Evolutionary conservation across 1,140 invertebrate genomes (phyloP).

Genomic region (Drosophila subobscura): DNA sequence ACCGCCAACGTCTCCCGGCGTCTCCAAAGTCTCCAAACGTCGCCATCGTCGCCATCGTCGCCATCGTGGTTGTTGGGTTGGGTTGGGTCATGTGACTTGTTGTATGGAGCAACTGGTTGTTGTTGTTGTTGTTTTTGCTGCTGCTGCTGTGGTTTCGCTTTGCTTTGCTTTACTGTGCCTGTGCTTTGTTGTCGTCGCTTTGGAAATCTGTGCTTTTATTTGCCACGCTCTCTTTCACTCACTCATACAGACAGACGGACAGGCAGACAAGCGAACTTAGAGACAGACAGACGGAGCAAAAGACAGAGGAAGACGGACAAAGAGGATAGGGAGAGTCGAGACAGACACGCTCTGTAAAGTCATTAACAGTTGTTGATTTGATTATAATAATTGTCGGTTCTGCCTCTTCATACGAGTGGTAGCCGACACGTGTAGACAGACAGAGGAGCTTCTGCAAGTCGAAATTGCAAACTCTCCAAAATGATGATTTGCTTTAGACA

Average conservation of each 20-base stretch:
- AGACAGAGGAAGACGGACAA: slow-evolving; percentile 1
- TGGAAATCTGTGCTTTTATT: slow-evolving; percentile 80
- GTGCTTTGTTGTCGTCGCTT: slow-evolving; percentile 66
- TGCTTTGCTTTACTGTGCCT: slow-evolving; percentile 19
- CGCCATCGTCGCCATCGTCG: slow-evolving; percentile 44
- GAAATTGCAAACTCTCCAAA: no score
- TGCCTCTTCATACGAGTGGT: no score
- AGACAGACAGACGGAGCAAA: slow-evolving; percentile 1
- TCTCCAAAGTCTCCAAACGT: slow-evolving; percentile 29
- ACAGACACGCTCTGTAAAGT: slow-evolving; percentile 59
- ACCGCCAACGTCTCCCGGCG: slow-evolving; percentile 2
- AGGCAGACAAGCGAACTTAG: slow-evolving; percentile 3
- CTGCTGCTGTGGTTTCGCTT: slow-evolving; percentile 34
- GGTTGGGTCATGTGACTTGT: slow-evolving; percentile 80
- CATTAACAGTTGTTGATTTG: slow-evolving; percentile 73
- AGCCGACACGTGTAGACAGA: no score
- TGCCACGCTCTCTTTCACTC: slow-evolving; percentile 75
- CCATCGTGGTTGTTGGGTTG: slow-evolving; percentile 43
- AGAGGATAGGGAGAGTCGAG: neutral
- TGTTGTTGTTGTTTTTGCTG: slow-evolving; percentile 40
- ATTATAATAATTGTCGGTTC: slow-evolving; percentile 38
- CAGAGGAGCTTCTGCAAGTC: no score
- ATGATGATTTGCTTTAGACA: no score
- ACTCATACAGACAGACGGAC: slow-evolving; percentile 32
- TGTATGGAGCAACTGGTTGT: slow-evolving; percentile 80